A percentile compares a stretch with the other conserved stretches of the same genome.
phyloP scores from a whole-genome alignment of 2,113 vertebrate genomes.

The Ageneiosus marmoratus region DNA sequence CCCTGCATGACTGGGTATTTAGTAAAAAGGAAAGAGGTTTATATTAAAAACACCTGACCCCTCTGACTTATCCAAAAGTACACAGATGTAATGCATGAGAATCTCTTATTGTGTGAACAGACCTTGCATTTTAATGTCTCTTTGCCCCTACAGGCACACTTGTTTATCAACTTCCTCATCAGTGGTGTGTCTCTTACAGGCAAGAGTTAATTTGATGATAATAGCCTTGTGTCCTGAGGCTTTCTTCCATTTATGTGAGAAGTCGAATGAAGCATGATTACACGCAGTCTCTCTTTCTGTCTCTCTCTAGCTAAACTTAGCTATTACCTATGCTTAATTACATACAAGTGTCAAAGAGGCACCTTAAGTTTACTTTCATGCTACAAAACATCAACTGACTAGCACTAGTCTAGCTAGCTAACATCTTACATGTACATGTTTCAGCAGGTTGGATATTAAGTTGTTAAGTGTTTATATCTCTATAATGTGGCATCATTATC shows the following conservation, averaged over 20 bases:
- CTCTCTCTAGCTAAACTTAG: background rate
- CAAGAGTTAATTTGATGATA: conserved; percentile 48
- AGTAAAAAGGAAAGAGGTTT: background rate
- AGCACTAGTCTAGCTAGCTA: background rate
- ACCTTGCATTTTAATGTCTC: conserved; percentile 18
- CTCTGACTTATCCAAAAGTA: background rate
- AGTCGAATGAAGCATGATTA: conserved; percentile 40
- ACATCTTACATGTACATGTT: no score
- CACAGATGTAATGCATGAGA: background rate
- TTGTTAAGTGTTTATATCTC: no score
- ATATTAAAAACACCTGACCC: background rate
- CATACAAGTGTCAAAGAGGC: no score
- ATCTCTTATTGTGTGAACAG: background rate
- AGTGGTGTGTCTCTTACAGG: conserved; percentile 34
- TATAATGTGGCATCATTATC: no score
- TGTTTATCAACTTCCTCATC: conserved; percentile 50
- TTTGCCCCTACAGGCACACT: conserved; percentile 19
- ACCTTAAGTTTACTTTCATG: background rate
- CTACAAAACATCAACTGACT: background rate
- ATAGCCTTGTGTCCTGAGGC: conserved; percentile 39
- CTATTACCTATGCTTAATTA: no score
- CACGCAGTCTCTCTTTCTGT: background rate
- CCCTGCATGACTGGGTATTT: background rate
- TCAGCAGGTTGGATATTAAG: no score
- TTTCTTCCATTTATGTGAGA: conserved; percentile 25